Percentiles rank a stretch among this genome's conserved stretches.
Evolutionary conservation across 2,113 vertebrate genomes (phyloP).

Genomic region (Ailuropoda melanoleuca): DNA sequence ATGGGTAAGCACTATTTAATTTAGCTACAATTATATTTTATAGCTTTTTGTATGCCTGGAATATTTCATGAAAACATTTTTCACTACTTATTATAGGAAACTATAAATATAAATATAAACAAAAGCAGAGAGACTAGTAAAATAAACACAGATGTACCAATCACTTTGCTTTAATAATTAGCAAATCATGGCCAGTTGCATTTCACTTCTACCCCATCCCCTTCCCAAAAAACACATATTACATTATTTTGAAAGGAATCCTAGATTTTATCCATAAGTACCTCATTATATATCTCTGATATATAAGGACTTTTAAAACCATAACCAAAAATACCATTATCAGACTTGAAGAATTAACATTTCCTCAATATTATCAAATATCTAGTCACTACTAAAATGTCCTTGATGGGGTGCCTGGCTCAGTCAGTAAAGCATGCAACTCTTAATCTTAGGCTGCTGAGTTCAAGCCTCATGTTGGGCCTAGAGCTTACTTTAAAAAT

Average conservation of each 20-base stretch:
- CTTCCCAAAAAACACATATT: neutral
- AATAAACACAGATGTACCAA: neutral
- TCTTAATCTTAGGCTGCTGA: neutral
- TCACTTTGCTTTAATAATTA: neutral
- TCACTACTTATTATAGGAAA: neutral
- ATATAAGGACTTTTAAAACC: neutral
- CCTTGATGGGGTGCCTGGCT: neutral
- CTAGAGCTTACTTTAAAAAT: neutral
- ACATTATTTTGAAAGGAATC: neutral
- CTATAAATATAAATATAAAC: neutral
- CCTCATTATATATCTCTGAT: neutral
- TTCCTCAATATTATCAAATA: neutral
- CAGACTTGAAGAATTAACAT: neutral
- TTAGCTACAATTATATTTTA: neutral
- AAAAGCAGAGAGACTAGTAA: neutral
- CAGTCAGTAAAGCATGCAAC: neutral
- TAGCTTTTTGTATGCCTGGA: neutral
- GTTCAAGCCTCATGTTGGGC: neutral
- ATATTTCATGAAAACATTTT: neutral
- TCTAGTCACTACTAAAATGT: neutral
- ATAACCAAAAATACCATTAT: neutral
- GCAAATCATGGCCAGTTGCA: neutral
- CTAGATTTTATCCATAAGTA: neutral
- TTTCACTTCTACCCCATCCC: neutral
- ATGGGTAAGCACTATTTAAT: neutral